Conservation (phyloP, 2,797 vertebrate genomes). For the Halcyon chelicuti region DNA sequence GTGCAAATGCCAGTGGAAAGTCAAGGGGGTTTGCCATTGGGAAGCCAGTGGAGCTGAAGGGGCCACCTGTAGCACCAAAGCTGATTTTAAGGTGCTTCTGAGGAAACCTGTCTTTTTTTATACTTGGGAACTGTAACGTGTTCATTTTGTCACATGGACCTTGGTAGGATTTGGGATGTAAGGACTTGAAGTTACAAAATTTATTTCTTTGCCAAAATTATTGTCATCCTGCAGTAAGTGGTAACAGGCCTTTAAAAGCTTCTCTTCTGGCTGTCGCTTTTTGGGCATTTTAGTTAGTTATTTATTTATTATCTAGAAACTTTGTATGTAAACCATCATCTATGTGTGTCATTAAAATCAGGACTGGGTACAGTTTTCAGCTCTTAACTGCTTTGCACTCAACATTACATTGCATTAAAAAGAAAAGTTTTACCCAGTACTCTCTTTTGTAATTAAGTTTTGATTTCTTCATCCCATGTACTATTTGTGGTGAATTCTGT, state of each 20-base stretch:
- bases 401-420: not conserved
- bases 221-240: not conserved
- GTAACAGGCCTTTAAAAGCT: not conserved
- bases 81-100: not conserved
- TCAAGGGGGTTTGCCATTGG: not conserved
- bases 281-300: rapidly evolving
- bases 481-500: not conserved
- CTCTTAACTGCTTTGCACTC: not conserved
- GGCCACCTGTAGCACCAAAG: not conserved
- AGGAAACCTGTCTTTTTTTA: not conserved
- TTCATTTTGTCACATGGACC: not conserved
- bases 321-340: not conserved
- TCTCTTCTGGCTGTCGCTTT: not conserved
- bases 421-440: not conserved
- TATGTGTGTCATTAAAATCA: not conserved
- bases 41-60: not conserved
- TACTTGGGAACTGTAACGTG: not conserved
- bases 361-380: not conserved
- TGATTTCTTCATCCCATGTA: not conserved
- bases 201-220: not conserved
- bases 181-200: not conserved
- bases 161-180: not conserved
- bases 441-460: not conserved
- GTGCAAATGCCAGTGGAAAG: not conserved
- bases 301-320: not conserved